These are phyloP conservation scores for Phaethon lepturus DNA, from an alignment of 2,113 vertebrate species.

Conservation along the genomic window DNA sequence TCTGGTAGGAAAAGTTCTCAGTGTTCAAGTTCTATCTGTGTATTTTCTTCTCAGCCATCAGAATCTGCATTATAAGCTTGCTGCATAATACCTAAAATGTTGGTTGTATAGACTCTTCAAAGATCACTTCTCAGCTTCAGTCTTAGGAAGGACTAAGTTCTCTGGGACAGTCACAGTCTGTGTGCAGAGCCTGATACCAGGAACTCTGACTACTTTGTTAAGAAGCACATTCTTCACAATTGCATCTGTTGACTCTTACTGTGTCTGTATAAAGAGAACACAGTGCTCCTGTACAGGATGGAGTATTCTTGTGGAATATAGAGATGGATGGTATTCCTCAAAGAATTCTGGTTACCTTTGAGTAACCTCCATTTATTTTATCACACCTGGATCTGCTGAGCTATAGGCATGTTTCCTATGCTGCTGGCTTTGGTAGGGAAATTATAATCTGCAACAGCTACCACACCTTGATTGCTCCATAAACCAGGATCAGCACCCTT, in stretches of 20 bases:
- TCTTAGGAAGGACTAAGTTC: not conserved
- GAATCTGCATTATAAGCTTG: not conserved
- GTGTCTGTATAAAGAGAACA: not conserved
- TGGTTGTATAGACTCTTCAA: not conserved
- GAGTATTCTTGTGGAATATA: not conserved
- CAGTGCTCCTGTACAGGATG: not conserved
- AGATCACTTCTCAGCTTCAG: not conserved
- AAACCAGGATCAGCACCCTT: not conserved
- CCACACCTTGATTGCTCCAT: not conserved
- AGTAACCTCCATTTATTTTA: not conserved
- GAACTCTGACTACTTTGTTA: not conserved
- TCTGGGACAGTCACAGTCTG: not conserved
- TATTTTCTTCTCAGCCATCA: not conserved
- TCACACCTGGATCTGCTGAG: not conserved
- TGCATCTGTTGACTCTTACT: not conserved
- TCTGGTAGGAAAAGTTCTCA: not conserved
- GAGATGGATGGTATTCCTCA: not conserved
- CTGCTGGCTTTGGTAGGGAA: not conserved
- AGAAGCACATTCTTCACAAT: not conserved
- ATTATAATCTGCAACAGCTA: not conserved
- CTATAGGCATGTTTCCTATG: not conserved
- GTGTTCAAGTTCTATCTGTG: not conserved
- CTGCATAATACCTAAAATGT: not conserved
- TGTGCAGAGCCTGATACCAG: no score
- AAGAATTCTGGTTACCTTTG: not conserved